Evolutionary conservation across 2,113 vertebrate species (phyloP).

Genomic region (Notothenia coriiceps): DNA sequence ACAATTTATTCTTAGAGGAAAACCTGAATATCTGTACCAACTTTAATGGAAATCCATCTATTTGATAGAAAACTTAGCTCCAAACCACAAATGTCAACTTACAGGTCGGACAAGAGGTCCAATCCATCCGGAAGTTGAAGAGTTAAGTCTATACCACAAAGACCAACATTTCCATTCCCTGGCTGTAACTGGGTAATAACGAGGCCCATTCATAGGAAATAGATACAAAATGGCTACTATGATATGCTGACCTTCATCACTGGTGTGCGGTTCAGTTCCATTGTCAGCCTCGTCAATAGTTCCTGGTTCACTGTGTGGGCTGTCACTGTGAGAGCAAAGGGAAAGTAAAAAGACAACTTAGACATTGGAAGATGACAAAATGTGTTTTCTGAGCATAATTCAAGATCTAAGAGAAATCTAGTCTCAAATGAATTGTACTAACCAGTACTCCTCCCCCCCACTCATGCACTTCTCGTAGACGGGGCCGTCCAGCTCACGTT

Average conservation of each 20-base stretch:
- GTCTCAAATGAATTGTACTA: conserved; percentile 57
- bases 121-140: not conserved
- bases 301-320: conserved; percentile 97
- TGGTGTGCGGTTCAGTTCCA: conserved; percentile 96
- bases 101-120: not conserved
- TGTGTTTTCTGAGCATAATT: not conserved
- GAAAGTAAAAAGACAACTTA: not conserved
- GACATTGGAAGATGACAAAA: not conserved
- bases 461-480: conserved; percentile 98
- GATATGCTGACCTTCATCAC: conserved; percentile 92
- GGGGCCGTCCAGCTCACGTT: conserved; percentile 92
- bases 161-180: not conserved
- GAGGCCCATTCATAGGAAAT: not conserved
- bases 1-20: not conserved
- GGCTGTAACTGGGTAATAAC: not conserved
- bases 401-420: not conserved
- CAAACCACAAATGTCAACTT: not conserved
- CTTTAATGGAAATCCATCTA: not conserved
- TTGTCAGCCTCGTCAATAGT: conserved; percentile 96
- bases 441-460: conserved; percentile 97
- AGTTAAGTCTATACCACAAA: not conserved
- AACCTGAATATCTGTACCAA: not conserved
- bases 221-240: not conserved
- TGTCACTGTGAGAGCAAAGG: conserved; percentile 86
- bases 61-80: not conserved